phyloP scores from a whole-genome alignment of 1,140 invertebrate genomes.

The Euura lappo region DNA sequence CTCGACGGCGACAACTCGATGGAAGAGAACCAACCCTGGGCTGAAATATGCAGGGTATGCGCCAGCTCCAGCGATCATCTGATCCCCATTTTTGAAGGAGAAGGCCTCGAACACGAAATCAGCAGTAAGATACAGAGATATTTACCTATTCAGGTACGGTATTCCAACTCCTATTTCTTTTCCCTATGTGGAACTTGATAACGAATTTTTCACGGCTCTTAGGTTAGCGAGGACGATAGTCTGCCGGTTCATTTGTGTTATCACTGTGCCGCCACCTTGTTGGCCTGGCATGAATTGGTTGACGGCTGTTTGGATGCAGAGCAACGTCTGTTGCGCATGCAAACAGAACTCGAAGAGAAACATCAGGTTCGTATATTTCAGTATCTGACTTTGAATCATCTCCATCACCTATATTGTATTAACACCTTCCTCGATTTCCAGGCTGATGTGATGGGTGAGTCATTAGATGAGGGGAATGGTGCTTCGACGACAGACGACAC shows the following conservation, averaged over 20 bases:
- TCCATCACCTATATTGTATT: too few relatives aligned
- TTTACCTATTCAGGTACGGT: slow-evolving; percentile 63
- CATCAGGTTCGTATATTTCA: slow-evolving; percentile 27
- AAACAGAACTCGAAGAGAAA: slow-evolving; percentile 33
- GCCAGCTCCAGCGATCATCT: slow-evolving; percentile 58
- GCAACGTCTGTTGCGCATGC: slow-evolving; percentile 52
- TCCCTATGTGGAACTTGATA: background rate
- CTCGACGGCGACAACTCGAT: too few relatives aligned
- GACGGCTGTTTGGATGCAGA: slow-evolving; percentile 65
- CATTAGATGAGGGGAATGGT: too few relatives aligned
- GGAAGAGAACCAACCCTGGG: background rate
- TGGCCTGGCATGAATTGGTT: slow-evolving; percentile 69
- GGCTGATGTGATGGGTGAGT: too few relatives aligned
- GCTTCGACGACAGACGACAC: too few relatives aligned
- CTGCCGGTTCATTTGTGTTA: slow-evolving; percentile 69
- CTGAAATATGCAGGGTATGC: slow-evolving; percentile 63
- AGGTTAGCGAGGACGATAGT: slow-evolving; percentile 63
- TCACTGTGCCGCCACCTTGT: slow-evolving; percentile 66
- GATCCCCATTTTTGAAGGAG: slow-evolving; percentile 64
- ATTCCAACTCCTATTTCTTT: slow-evolving; percentile 15
- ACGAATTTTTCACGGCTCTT: slow-evolving; percentile 14
- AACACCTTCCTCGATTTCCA: too few relatives aligned
- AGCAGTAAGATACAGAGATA: slow-evolving; percentile 65
- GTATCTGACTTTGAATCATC: too few relatives aligned
- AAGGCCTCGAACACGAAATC: slow-evolving; percentile 62